phyloP scores from a whole-genome alignment of 1,140 invertebrate genomes.

The Drosophila varians region DNA sequence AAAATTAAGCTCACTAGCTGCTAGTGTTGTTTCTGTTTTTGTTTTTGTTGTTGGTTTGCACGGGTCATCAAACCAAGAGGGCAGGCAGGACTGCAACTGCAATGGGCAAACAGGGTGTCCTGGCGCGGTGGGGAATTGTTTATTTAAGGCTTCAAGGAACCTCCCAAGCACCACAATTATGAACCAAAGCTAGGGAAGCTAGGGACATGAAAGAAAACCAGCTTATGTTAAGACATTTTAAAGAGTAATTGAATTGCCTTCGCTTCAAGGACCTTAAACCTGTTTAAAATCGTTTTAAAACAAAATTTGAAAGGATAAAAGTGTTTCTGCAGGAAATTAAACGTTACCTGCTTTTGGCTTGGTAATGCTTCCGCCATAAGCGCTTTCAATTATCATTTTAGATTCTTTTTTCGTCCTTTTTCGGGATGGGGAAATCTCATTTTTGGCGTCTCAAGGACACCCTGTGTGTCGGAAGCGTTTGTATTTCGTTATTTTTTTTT shows the following conservation, averaged over 20 bases:
- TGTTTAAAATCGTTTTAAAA: no score
- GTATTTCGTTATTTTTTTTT: constrained; percentile 36
- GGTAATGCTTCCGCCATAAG: background rate
- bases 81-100: constrained; percentile 40
- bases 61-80: constrained; percentile 73
- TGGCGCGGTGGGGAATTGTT: background rate
- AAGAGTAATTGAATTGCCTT: no score
- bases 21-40: background rate
- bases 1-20: constrained; percentile 67
- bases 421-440: constrained; percentile 16
- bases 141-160: background rate
- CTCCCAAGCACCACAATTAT: no score
- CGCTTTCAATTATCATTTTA: background rate
- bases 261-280: no score
- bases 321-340: background rate
- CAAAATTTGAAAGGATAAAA: no score
- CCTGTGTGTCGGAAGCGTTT: constrained; percentile 41
- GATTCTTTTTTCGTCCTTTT: background rate
- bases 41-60: constrained; percentile 21
- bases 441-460: constrained; percentile 23
- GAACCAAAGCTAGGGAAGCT: no score
- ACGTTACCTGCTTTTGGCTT: background rate
- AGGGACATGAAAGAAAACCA: no score
- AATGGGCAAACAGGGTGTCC: constrained; percentile 49
- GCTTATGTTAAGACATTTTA: no score